Evolutionary conservation across 2,888 invertebrate genomes (phyloP).

Genomic region (Apoda limacodes): DNA sequence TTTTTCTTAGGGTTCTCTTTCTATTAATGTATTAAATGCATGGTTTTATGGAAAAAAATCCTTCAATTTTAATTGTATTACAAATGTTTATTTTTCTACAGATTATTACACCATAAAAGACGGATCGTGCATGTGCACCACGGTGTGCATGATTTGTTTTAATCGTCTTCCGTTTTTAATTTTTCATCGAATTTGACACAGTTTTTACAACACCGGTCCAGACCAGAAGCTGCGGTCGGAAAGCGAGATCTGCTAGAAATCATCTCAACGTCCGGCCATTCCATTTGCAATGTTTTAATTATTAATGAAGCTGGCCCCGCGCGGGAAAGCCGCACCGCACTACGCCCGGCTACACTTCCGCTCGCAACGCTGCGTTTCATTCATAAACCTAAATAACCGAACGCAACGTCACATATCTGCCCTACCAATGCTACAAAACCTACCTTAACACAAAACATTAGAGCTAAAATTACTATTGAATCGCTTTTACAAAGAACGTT

Average conservation of each 20-base stretch:
- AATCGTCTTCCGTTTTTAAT: too few species aligned
- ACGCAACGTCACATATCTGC: constrained; percentile 29
- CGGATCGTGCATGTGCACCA: too few species aligned
- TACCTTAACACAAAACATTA: constrained; percentile 29
- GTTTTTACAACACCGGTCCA: too few species aligned
- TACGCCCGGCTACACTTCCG: constrained; percentile 63
- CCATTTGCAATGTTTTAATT: constrained; percentile 64
- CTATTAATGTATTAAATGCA: too few species aligned
- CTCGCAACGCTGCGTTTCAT: constrained; percentile 66
- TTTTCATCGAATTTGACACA: too few species aligned
- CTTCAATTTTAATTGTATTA: too few species aligned
- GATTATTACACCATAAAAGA: too few species aligned
- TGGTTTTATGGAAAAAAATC: too few species aligned
- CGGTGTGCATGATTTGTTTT: too few species aligned
- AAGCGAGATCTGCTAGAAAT: constrained; percentile 55
- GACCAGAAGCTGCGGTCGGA: constrained; percentile 37
- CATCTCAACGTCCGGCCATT: constrained; percentile 65
- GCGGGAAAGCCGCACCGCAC: constrained; percentile 67
- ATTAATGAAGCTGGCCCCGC: constrained; percentile 67
- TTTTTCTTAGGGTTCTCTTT: too few species aligned
- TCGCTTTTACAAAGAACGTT: constrained; percentile 6
- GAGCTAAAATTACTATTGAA: constrained; percentile 24
- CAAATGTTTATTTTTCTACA: too few species aligned
- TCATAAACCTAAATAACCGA: constrained; percentile 49
- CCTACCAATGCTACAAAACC: constrained; percentile 24